phyloP scores from a whole-genome alignment of 1,140 invertebrate genomes.

The Pseudomyrmex cubaensis region DNA sequence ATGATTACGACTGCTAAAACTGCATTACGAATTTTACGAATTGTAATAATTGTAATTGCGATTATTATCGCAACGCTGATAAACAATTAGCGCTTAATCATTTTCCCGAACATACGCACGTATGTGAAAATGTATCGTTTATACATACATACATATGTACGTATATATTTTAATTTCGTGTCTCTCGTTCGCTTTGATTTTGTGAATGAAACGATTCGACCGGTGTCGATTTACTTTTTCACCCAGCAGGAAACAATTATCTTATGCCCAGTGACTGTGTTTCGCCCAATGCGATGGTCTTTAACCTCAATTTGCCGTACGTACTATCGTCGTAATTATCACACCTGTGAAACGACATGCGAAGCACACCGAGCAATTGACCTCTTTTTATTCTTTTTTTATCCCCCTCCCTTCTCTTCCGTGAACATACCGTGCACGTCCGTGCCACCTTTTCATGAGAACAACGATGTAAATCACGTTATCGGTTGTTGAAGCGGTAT shows the following conservation, averaged over 20 bases:
- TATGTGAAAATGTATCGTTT: too few relatives aligned
- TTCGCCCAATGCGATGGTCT: not conserved
- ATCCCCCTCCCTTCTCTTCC: too few relatives aligned
- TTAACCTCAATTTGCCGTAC: not conserved
- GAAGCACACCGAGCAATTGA: constrained; percentile 3
- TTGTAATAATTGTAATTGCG: constrained; percentile 4
- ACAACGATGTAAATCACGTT: constrained; percentile 39
- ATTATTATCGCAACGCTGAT: constrained; percentile 4
- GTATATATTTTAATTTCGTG: too few relatives aligned
- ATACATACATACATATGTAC: too few relatives aligned
- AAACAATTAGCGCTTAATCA: constrained; percentile 6
- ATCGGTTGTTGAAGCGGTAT: constrained; percentile 25
- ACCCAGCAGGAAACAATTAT: not conserved
- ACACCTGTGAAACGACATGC: not conserved
- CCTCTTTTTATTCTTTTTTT: not conserved
- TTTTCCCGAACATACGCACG: not conserved
- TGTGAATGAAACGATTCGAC: not conserved
- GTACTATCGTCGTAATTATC: not conserved
- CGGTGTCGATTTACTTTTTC: not conserved
- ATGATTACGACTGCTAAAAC: not conserved
- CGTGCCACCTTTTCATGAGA: constrained; percentile 41
- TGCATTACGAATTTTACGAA: too few relatives aligned
- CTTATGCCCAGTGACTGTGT: not conserved
- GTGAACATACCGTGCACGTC: not conserved
- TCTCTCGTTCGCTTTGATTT: not conserved